Evolutionary conservation across 2,888 invertebrate species (phyloP), one percentile per base, ranked within the genome.

Genomic region (Dasypolia templi): DNA sequence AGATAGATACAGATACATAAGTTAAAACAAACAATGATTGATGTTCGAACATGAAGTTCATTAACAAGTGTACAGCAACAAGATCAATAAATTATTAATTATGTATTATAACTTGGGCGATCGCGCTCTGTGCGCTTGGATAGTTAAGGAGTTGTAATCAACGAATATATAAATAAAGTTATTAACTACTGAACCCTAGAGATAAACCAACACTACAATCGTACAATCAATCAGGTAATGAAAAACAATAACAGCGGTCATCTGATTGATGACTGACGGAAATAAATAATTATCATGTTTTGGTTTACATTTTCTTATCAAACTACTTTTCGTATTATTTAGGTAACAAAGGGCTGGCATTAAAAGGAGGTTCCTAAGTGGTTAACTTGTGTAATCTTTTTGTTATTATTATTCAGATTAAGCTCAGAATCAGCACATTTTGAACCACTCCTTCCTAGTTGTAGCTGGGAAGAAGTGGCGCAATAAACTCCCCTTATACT

Each of bases 221-320:
- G 19, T 17, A 73, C 55, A 59, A 78, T 67, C 66, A 26, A 49
- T 73, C 53, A 19, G 64, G 14, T 64, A 72, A 69, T 58, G 46
- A 64, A 82, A 81, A 82, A 73, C 49, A 83, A 70, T 67, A 83
- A 74, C 70, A 63, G 4, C 29, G 22, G 53, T 59, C 29, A 49
- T 66, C 32, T 63, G 53, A 62, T 68, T 64, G 44, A 75, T 76
- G 46, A 76, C 49, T 61, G 44, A 26, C 64, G 44, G 75, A 81
- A 75, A 65, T 56, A 69, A 59, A 62, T 46, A 49, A 61, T 63
- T 56, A 46, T 73, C 35, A 68, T 26, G n/a, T 64, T 53, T 59
- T 64, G 53, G n/a, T 59, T 51, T 35, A 74, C 58, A 32, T 42
- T 53, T 53, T 63, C 26, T 64, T 80, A 74, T 74, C 66, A 39